Evolutionary conservation across 2,888 invertebrate species (phyloP).

Genomic region (Didymodactylos carnosus): DNA sequence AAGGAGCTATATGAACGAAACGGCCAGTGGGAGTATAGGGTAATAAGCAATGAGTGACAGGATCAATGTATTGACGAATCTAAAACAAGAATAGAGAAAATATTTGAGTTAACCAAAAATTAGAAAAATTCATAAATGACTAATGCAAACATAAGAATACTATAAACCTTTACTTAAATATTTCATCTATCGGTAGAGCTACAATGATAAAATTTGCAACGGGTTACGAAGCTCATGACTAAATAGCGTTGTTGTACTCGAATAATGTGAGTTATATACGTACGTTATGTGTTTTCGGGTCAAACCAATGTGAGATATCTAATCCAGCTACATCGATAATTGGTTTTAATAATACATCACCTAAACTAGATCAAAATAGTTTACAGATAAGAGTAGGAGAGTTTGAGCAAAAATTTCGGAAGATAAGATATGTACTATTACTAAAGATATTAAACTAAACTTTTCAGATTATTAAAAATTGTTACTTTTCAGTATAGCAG

Average conservation of each 20-base stretch:
- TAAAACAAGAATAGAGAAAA: slow-evolving; percentile 21
- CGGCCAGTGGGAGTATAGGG: slow-evolving; percentile 45
- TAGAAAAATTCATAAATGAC: neutral
- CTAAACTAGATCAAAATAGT: slow-evolving; percentile 18
- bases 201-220: too few species aligned
- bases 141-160: neutral
- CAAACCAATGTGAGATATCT: slow-evolving; percentile 63
- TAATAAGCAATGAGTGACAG: slow-evolving; percentile 39
- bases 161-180: too few species aligned
- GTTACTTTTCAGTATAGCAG: too few species aligned
- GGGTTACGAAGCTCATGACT: too few species aligned
- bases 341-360: slow-evolving; percentile 39
- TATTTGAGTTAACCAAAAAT: neutral
- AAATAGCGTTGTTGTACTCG: too few species aligned
- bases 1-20: slow-evolving; percentile 41
- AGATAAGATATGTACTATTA: too few species aligned
- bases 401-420: too few species aligned
- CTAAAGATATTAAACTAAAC: too few species aligned
- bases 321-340: slow-evolving; percentile 58
- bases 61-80: slow-evolving; percentile 35
- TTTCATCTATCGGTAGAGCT: too few species aligned
- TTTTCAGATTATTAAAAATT: too few species aligned
- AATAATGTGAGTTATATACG: too few species aligned
- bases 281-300: slow-evolving; percentile 37
- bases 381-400: too few species aligned